Conservation (phyloP, 2,113 vertebrate genomes). For the Eurystomus gularis region DNA sequence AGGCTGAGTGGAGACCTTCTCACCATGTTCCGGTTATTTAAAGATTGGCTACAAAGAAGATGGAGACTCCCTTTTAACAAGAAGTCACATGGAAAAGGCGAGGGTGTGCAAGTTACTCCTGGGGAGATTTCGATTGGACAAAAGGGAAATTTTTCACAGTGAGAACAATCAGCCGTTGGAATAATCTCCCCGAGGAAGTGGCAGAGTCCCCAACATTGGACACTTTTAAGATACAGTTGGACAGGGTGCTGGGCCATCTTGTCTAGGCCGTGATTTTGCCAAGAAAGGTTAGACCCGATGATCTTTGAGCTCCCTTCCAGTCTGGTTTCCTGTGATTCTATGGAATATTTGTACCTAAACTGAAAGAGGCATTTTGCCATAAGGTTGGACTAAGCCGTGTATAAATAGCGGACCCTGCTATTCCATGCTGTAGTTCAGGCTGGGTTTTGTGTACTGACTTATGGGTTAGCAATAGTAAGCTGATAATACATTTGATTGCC, state of each 20-base stretch:
- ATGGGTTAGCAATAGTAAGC: not conserved
- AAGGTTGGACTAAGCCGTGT: not conserved
- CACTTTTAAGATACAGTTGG: not conserved
- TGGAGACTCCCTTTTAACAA: not conserved
- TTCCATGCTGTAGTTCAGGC: not conserved
- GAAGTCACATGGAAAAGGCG: not conserved
- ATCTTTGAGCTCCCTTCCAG: not conserved
- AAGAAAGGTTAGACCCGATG: not conserved
- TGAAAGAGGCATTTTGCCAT: not conserved
- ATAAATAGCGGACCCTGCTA: not conserved
- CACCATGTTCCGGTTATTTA: not conserved
- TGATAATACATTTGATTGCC: slow-evolving; percentile 35
- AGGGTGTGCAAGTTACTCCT: not conserved
- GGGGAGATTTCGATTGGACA: not conserved
- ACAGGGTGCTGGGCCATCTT: not conserved
- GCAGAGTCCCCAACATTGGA: rapidly evolving
- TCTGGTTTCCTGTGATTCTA: not conserved
- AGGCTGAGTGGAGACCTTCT: not conserved
- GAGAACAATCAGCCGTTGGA: not conserved
- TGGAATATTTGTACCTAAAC: not conserved
- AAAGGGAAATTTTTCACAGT: not conserved
- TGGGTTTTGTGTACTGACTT: not conserved
- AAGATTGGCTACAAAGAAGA: not conserved
- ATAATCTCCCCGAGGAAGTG: not conserved
- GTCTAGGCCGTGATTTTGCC: not conserved